A percentile compares a stretch with the other conserved stretches of the same genome.
These are phyloP conservation scores for Tortrix viridana DNA, from an alignment of 2,888 invertebrate genomes.

Conservation along the genomic window DNA sequence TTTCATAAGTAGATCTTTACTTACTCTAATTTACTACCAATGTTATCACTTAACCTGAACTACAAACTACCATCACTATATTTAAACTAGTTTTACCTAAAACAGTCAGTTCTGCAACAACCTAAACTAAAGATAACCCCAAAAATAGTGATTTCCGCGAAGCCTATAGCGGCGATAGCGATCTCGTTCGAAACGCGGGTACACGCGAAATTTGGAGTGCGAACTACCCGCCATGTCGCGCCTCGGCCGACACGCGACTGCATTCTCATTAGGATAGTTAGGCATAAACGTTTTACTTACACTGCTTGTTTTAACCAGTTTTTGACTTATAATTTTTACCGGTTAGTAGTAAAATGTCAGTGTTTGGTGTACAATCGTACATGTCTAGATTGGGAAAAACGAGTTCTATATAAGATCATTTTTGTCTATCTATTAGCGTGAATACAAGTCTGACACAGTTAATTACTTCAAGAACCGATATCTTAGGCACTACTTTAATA, in stretches of 20 bases:
- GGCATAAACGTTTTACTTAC: slow-evolving; percentile 12
- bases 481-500: no score
- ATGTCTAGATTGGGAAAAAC: no score
- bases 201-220: slow-evolving; percentile 76
- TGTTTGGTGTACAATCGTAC: no score
- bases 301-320: slow-evolving; percentile 8
- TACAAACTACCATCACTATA: background rate
- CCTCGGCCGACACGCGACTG: slow-evolving; percentile 47
- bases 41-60: no score
- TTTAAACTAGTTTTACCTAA: background rate
- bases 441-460: no score
- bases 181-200: slow-evolving; percentile 75
- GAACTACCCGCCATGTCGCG: slow-evolving; percentile 70
- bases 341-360: no score
- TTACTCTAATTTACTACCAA: no score
- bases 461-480: no score
- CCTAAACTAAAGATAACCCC: background rate
- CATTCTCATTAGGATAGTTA: slow-evolving; percentile 46
- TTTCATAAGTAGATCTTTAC: no score
- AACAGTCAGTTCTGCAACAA: background rate
- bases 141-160: slow-evolving; percentile 18
- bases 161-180: slow-evolving; percentile 45
- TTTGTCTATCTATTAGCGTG: no score
- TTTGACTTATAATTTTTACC: background rate
- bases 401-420: no score